Conservation (phyloP, 2,113 vertebrate genomes). For the Oryzias melastigma region DNA sequence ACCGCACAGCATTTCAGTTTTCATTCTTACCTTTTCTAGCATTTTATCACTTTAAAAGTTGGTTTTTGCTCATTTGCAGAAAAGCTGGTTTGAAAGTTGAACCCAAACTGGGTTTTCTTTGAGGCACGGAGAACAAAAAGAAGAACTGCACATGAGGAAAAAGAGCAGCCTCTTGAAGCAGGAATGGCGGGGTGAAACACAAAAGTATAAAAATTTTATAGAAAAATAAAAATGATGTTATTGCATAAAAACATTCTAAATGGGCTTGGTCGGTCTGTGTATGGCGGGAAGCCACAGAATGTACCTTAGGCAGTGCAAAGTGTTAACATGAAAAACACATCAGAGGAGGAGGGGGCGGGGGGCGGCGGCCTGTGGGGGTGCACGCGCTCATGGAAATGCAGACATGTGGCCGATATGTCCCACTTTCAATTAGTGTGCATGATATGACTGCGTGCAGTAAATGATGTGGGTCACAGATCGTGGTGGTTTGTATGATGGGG, state of each 20-base stretch:
- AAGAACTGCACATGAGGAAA: slow-evolving; percentile 23
- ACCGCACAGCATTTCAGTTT: too few relatives aligned
- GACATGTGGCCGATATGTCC: slow-evolving; percentile 53
- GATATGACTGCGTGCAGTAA: slow-evolving; percentile 20
- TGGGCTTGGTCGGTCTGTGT: slow-evolving; percentile 68
- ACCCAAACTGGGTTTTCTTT: slow-evolving; percentile 6
- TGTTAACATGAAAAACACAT: slow-evolving; percentile 84
- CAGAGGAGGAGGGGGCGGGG: slow-evolving; percentile 54
- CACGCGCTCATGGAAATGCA: slow-evolving; percentile 38
- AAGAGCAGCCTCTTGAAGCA: slow-evolving; percentile 43
- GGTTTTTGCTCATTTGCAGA: neutral
- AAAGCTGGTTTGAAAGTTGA: neutral
- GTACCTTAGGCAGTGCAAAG: slow-evolving; percentile 78
- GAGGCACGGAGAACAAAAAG: slow-evolving; percentile 20
- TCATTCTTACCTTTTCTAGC: too few relatives aligned
- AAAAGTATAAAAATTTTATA: slow-evolving; percentile 79
- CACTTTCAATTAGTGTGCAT: slow-evolving; percentile 55
- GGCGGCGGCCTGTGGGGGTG: slow-evolving; percentile 21
- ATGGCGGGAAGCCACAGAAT: slow-evolving; percentile 69
- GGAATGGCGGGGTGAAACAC: slow-evolving; percentile 46
- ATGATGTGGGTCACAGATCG: slow-evolving; percentile 24
- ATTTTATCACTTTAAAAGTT: neutral
- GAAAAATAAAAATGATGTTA: slow-evolving; percentile 78
- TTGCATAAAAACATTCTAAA: slow-evolving; percentile 73
- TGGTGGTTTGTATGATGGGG: neutral